Base-by-base conservation (phyloP, 2,797 vertebrate genomes). In the Amphiprion clarkii region DNA sequence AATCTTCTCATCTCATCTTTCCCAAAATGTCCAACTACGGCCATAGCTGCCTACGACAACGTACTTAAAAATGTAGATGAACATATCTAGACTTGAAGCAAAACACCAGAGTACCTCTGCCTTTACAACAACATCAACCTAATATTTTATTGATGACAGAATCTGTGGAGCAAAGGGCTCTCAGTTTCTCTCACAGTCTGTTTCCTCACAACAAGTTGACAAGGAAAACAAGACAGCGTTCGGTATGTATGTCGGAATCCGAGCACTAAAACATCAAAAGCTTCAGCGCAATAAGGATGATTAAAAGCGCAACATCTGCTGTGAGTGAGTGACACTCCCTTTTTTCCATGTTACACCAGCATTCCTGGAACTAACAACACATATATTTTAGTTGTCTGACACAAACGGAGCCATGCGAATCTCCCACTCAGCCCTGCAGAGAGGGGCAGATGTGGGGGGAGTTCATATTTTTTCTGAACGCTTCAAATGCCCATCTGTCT, bases 281-380 rank as follows among this genome's bases (percentile, higher is more conserved):
- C 54, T 58, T 68, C 29, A 54, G 61, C 48, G 57, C 40, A 72
- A 76, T 53, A 49, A 52, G 49, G 64, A 85, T 55, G 83, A 85
- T 79, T 72, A 63, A 89, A 83, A 81, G 56, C 65, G 63, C 2
- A 85, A 76, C 85, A 86, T 90, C 87, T 90, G 85, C 36, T 85
- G 70, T 14, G 53, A 60, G 39, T 17, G 21, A 68, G 55, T 67
- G 58, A 75, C 74, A 69, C 78, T 77, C 76, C 79, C 63, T 61
- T 81, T 81, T 82, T 71, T 69, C 72, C 51, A 65, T 70, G 75
- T 84, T 87, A 54, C 70, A 71, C 64, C 67, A 80, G 76, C 87
- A 90, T 91, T 91, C 88, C 82, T 87, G 61, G 74, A 81, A 75
- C 48, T 17, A 76, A 56, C 70, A 64, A 60, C 74, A 75, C 82